Base-by-base conservation (phyloP, 2,888 invertebrate species). In the Eulithis testata region DNA sequence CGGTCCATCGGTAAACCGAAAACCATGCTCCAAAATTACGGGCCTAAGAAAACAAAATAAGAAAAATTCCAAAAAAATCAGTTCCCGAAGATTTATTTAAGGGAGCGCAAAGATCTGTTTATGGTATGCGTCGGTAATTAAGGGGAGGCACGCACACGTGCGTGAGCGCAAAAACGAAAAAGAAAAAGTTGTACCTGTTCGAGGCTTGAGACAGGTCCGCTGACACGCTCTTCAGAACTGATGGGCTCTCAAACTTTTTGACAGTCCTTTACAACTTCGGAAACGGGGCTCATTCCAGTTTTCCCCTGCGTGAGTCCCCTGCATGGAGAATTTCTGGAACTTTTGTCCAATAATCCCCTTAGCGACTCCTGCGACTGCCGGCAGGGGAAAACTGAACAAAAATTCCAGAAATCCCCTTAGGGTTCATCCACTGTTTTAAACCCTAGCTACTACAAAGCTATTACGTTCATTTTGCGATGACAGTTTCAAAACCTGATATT, bases 51-150 rank as follows among this genome's bases (percentile, higher is more conserved):
- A 91, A 91, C 87, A 66, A 66, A 55, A 55, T 47, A 91, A 52
- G 52, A 27, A 89, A 85, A 83, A 60, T 53, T 47, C 12, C 47
- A 66, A 31, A 70, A 85, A 74, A 63, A 65, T 53, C 73, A 69
- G 73, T 74, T 76, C 76, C 73, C 84, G 85, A 90, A 91, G 93
- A 93, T 93, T 92, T 93, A 93, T 92, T 92, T 92, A 92, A 93
- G 88, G 92, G 88, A 91, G 91, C 93, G 92, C 92, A 92, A 93
- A 93, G 91, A 92, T 93, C 91, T 93, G 93, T 93, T 93, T 93
- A 93, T 93, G 93, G 93, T 93, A 93, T 93, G 93, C 91, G 92
- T 89, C 85, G 86, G 90, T 93, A 93, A 93, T 93, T 92, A 93
- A 92, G 92, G 92, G 90, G 89, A 86, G 88, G 90, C 81, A 31